phyloP scores from a whole-genome alignment of 64 coral and sea anemone genomes.

The Stichodactyla helianthus region DNA sequence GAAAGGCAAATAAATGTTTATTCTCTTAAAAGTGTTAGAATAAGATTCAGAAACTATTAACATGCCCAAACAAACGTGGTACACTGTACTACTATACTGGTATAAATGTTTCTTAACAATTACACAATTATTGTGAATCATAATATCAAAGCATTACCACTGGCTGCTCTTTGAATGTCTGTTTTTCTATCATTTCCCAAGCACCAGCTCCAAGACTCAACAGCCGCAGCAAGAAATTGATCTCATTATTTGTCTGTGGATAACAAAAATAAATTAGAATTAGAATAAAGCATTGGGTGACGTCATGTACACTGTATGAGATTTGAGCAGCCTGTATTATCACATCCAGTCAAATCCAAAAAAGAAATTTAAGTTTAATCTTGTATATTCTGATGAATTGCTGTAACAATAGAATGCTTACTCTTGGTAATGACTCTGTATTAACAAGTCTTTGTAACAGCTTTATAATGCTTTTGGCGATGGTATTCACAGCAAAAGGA shows the following conservation, averaged over 20 bases:
- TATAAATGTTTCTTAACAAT: not conserved
- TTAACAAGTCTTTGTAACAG: conserved; percentile 71
- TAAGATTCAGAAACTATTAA: too few relatives aligned
- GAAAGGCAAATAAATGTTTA: too few relatives aligned
- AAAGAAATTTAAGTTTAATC: not conserved
- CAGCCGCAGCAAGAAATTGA: conserved; percentile 74
- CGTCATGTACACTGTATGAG: too few relatives aligned
- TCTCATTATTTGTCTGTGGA: conserved; percentile 75
- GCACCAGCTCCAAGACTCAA: conserved; percentile 90
- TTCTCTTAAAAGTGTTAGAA: too few relatives aligned
- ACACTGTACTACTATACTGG: too few relatives aligned
- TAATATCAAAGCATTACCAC: conserved; percentile 39
- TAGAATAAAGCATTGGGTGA: not conserved
- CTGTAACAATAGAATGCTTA: not conserved
- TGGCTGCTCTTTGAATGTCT: conserved; percentile 75
- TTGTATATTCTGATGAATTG: not conserved
- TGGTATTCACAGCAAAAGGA: conserved; percentile 96
- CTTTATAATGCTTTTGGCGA: conserved; percentile 91
- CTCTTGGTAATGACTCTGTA: conserved; percentile 82
- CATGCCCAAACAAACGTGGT: too few relatives aligned
- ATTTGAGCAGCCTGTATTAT: too few relatives aligned
- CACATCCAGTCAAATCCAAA: not conserved
- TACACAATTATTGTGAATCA: not conserved
- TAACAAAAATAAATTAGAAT: not conserved
- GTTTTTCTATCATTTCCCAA: conserved; percentile 96